Percentiles rank a stretch among this genome's conserved stretches.
Evolutionary conservation across 2,797 vertebrate species (phyloP).

Genomic region (Prunella strophiata): DNA sequence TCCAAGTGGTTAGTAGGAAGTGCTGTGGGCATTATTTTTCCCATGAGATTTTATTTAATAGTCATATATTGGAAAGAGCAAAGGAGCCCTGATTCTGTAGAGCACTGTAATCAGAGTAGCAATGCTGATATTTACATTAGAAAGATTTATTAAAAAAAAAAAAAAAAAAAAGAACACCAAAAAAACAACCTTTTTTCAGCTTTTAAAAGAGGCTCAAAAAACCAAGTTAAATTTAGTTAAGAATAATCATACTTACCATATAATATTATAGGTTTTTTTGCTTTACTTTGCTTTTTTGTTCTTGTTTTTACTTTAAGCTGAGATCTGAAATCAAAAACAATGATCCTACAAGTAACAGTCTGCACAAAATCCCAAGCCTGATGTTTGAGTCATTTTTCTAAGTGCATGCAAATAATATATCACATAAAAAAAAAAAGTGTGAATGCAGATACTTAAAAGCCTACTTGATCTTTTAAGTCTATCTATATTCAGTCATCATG

Average conservation of each 20-base stretch:
- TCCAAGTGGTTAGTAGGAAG: slow-evolving; percentile 23
- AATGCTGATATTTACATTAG: slow-evolving; percentile 27
- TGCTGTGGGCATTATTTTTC: slow-evolving; percentile 18
- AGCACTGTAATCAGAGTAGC: slow-evolving; percentile 1
- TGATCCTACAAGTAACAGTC: background rate
- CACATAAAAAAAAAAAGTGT: background rate
- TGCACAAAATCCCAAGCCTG: background rate
- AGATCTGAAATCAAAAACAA: background rate
- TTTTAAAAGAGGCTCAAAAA: background rate
- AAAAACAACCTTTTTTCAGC: background rate
- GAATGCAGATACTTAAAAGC: background rate
- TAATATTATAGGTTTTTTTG: background rate
- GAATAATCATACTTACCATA: background rate
- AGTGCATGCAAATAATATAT: background rate
- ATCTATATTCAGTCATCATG: background rate
- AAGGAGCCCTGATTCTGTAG: slow-evolving; percentile 6
- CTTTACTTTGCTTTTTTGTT: background rate
- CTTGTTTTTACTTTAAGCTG: background rate
- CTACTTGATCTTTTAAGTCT: background rate
- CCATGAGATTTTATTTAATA: slow-evolving; percentile 33
- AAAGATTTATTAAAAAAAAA: background rate
- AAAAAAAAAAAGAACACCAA: too few species aligned
- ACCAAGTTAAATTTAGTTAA: background rate
- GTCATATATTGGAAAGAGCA: slow-evolving; percentile 25
- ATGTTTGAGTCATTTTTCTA: background rate